Evolutionary conservation across 2,888 invertebrate genomes (phyloP), one percentile per base, ranked within the genome.

Genomic region (Pandemis corylana): DNA sequence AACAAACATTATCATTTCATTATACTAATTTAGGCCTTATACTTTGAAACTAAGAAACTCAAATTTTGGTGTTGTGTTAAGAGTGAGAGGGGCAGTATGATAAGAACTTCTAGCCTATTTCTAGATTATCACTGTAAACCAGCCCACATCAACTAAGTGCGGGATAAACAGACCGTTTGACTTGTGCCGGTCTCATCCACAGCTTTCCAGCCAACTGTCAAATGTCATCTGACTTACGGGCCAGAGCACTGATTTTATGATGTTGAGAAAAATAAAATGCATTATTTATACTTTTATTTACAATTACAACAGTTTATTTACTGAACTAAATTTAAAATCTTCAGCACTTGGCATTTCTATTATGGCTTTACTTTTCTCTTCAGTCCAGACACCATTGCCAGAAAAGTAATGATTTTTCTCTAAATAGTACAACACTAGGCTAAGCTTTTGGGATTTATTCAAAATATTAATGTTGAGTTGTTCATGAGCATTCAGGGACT

Each of bases 321-420:
- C 75, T 56, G 15, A 10, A 44, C 53, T 36, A 51, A 28, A 15
- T 72, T 72, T 71, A 7, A 62, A 51, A 36, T 67, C 44, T 53
- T 61, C 36, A 15, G 9, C 64, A 20, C 7, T 63, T 68, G 49
- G 0, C 12, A 70, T 42, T 72, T 78, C 76, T 41, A 62, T 70
- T 66, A 74, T 69, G 77, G 74, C 80, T 80, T 83, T 89, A 72
- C 79, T 84, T 81, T 90, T 92, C 72, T 92, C 91, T 79, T 92
- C 93, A 77, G 80, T 81, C 94, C 94, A 95, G 3, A 95, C 89
- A 68, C 94, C 94, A 87, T 94, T 94, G 42, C 94, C 94, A 78
- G 88, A 87, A 83, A 94, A 94, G 79, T 94, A 92, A 82, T 94
- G 93, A 49, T 90, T 89, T 81, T 87, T 94, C 82, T 95, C 94